Conservation (phyloP, 2,797 vertebrate genomes). For the Acipenser ruthenus region DNA sequence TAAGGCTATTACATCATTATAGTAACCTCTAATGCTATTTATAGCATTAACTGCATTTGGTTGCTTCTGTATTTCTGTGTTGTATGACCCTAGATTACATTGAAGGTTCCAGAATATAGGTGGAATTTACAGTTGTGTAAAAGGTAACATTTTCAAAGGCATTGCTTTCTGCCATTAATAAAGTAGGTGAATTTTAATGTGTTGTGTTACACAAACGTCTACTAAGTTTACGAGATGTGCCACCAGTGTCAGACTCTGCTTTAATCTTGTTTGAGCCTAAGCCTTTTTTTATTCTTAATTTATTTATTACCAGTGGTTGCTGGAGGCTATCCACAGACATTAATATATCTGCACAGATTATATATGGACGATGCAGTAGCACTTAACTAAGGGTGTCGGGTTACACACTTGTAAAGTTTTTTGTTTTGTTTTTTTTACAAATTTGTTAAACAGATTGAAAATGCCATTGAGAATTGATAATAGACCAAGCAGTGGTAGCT, state of each 20-base stretch:
- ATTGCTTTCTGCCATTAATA: background rate
- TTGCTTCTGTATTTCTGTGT: background rate
- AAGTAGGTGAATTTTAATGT: constrained; percentile 20
- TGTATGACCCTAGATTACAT: background rate
- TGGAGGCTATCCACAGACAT: constrained; percentile 32
- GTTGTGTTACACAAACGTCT: constrained; percentile 53
- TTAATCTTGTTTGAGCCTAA: constrained; percentile 49
- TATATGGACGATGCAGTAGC: constrained; percentile 24
- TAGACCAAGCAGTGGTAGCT: constrained; percentile 7
- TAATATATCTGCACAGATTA: constrained; percentile 31
- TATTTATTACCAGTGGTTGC: constrained; percentile 48
- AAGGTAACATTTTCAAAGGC: background rate
- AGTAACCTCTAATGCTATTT: background rate
- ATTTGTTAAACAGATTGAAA: constrained; percentile 13
- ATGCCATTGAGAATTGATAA: constrained; percentile 16
- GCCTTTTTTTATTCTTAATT: constrained; percentile 42
- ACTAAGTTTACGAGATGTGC: constrained; percentile 33
- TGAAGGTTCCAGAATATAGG: background rate
- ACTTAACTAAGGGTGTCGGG: constrained; percentile 34
- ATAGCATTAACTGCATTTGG: background rate
- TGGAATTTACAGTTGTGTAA: background rate
- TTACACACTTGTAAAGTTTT: constrained; percentile 23
- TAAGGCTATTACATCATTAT: background rate
- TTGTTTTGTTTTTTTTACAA: constrained; percentile 13
- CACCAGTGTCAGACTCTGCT: constrained; percentile 36